phyloP scores from a whole-genome alignment of 2,888 invertebrate genomes.

The Scaptomyza tumidula region DNA sequence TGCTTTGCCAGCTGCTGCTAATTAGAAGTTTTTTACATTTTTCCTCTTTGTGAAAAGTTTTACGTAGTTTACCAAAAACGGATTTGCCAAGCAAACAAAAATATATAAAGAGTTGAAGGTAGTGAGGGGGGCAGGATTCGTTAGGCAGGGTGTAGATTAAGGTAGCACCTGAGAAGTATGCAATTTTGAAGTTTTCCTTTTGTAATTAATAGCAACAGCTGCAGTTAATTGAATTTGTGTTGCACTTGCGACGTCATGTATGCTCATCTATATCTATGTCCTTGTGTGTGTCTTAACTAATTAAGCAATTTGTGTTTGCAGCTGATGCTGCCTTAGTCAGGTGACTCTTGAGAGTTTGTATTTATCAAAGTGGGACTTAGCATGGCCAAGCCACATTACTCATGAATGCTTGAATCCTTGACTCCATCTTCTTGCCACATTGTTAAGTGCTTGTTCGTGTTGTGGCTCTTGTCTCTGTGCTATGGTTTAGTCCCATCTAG shows the following conservation, averaged over 20 bases:
- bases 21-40: constrained; percentile 51
- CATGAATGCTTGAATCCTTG: constrained; percentile 36
- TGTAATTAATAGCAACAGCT: constrained; percentile 58
- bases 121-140: neutral
- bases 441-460: neutral
- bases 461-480: constrained; percentile 11
- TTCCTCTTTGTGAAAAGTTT: constrained; percentile 10
- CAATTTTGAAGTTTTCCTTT: constrained; percentile 52
- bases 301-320: constrained; percentile 64
- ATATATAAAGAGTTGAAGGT: neutral
- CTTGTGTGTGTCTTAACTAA: constrained; percentile 54
- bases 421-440: constrained; percentile 4
- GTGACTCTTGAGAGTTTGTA: constrained; percentile 61
- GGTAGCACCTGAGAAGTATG: neutral
- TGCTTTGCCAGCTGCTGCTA: constrained; percentile 47
- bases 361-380: constrained; percentile 65
- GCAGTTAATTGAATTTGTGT: constrained; percentile 70
- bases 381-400: constrained; percentile 62
- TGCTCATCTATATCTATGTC: neutral
- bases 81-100: constrained; percentile 27
- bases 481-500: neutral
- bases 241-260: constrained; percentile 51
- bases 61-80: constrained; percentile 43
- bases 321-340: constrained; percentile 44
- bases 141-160: constrained; percentile 13